Evolutionary conservation across 2,888 invertebrate genomes (phyloP).

Genomic region (Sinodicranocentrus sp.): DNA sequence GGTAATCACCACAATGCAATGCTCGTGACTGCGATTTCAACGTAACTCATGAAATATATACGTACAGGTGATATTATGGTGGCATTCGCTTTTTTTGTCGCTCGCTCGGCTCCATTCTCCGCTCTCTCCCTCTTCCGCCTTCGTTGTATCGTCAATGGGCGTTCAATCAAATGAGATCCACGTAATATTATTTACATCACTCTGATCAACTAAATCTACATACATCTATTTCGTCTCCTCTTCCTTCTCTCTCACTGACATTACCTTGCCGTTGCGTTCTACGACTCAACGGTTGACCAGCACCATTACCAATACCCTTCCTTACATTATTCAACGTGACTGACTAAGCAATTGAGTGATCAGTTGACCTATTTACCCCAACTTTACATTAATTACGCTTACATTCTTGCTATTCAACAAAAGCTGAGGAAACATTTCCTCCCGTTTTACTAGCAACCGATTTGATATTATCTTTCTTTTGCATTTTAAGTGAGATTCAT

Average conservation of each 20-base stretch:
- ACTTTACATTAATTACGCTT: background rate
- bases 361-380: background rate
- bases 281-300: no score
- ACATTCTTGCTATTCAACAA: background rate
- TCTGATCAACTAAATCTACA: background rate
- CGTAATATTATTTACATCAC: constrained; percentile 43
- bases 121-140: constrained; percentile 46
- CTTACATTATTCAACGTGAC: background rate
- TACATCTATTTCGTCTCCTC: no score
- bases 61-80: no score
- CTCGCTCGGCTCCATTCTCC: constrained; percentile 12
- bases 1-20: background rate
- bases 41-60: no score
- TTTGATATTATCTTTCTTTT: constrained; percentile 7
- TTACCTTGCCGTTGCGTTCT: no score
- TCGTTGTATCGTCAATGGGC: constrained; percentile 51
- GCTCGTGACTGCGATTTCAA: no score
- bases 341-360: background rate
- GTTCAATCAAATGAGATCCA: constrained; percentile 59
- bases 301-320: background rate
- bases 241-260: no score
- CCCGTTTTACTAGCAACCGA: background rate
- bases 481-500: background rate
- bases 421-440: background rate
- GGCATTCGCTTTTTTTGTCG: no score